Evolutionary conservation across 1,140 invertebrate genomes (phyloP), one percentile per base, ranked within the genome.

Genomic region (Temnothorax longispinosus): DNA sequence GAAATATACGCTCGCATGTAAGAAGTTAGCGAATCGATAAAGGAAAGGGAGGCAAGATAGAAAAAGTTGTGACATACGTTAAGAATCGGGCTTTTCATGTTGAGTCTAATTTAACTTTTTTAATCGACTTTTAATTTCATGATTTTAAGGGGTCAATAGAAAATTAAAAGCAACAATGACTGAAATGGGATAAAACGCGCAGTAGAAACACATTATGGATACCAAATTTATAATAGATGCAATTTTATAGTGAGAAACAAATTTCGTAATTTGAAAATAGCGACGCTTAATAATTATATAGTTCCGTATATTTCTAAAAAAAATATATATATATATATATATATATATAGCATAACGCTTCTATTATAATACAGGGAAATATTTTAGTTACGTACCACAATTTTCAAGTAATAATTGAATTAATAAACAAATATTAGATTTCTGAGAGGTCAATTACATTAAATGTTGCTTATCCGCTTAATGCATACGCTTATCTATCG

Each of bases 1-100:
- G 56, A 41, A 87, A 65, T 84, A 87, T 84, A 87, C 58, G 76
- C 44, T 54, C 35, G 21, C 62, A 52, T 86, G 41, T 67, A 85
- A 86, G 52, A 74, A 75, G 32, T 58, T 41, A 67, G 32, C 10
- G 4, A 11, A 10, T 77, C 27, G 41, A 52, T 27, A 52, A 47
- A 62, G 10, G 2, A 8, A 13, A 21, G 1, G 2, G 27, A 69
- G n/a, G 3, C n/a, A 56, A 67, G 35, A 56, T 56, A 8, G 4
- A 62, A 82, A 76, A 89, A 65, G 35, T 65, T 65, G 38, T 27
- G 56, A 60, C 6, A 15, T 3, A 50, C 7, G 74, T 15, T 18
- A 47, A 41, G 18, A 62, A 62, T 8, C 4, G 18, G 54, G 50
- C 1, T 27, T 38, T 38, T 41, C 5, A 1, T 56, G n/a, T 74